Evolutionary conservation across 1,140 invertebrate genomes (phyloP), one percentile per base, ranked within the genome.

Genomic region (Goniozus legneri): DNA sequence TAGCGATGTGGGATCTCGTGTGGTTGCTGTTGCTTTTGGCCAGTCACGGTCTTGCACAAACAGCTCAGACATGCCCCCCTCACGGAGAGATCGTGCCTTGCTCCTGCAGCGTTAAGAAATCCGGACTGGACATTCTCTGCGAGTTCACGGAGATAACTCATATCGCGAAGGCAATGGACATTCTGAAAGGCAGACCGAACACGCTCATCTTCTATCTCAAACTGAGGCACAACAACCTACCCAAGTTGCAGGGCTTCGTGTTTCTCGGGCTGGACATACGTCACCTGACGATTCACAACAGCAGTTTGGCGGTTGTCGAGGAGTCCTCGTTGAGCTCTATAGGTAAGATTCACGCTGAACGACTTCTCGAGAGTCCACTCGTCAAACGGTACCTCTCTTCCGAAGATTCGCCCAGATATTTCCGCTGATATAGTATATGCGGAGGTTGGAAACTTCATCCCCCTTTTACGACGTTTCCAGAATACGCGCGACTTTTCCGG

Each of bases 201-300:
- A 80, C 82, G 50, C 82, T 91, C 33, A 90, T 92, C 53, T 90
- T 88, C 69, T 93, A 93, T 69, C 74, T 94, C 36, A 92, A 91
- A 63, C 70, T 93, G 31, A 80, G 89, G 13, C 89, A 91, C 70
- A 91, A 91, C 65, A 85, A 84, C 60, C 69, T 92, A 51, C 85
- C 86, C 1, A 91, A 90, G 70, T 76, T 94, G 34, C 88, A 88
- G 32, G 85, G 87, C 8, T 91, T 88, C 64, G 81, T 92, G 24
- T 91, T 94, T 66, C 78, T 91, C n/a, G 89, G 89, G 6, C 75
- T 93, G 54, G 87, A 91, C 60, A 91, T 93, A 50, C 83, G 86
- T 52, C 89, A 93, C 62, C 78, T 94, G 8, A 91, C 89, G 19
- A 89, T 92, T 13, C 88, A 90, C 58, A 91, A 92, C 65, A 91